These are phyloP conservation scores for Strix uralensis DNA, from an alignment of 2,113 vertebrate genomes.

Conservation along the genomic window DNA sequence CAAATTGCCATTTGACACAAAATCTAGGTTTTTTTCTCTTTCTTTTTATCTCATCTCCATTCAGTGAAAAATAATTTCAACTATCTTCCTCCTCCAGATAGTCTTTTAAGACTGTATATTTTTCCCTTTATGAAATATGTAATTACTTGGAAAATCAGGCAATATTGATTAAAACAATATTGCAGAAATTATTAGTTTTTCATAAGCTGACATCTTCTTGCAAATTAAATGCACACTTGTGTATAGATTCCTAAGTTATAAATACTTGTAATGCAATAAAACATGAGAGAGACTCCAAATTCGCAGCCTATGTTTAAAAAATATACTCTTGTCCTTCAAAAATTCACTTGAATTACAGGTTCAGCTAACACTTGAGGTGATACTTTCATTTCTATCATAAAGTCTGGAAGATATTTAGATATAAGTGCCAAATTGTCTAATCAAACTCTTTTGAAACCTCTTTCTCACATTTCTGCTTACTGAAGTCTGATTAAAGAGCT, in stretches of 20 bases:
- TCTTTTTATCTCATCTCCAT: not conserved
- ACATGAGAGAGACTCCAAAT: not conserved
- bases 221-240: not conserved
- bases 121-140: not conserved
- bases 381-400: not conserved
- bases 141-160: not conserved
- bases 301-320: not conserved
- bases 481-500: not conserved
- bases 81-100: fast-evolving
- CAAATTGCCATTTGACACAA: not conserved
- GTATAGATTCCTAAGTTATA: not conserved
- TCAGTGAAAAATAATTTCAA: not conserved
- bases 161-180: not conserved
- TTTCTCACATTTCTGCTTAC: not conserved
- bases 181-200: not conserved
- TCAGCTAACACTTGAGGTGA: not conserved
- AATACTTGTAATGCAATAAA: not conserved
- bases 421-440: not conserved
- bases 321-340: not conserved
- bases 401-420: not conserved
- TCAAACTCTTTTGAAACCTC: not conserved
- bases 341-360: not conserved
- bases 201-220: not conserved
- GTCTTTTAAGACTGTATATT: not conserved
- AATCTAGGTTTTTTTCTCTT: not conserved